Evolutionary conservation across 2,888 invertebrate species (phyloP).

Genomic region (Drosophila siamana): DNA sequence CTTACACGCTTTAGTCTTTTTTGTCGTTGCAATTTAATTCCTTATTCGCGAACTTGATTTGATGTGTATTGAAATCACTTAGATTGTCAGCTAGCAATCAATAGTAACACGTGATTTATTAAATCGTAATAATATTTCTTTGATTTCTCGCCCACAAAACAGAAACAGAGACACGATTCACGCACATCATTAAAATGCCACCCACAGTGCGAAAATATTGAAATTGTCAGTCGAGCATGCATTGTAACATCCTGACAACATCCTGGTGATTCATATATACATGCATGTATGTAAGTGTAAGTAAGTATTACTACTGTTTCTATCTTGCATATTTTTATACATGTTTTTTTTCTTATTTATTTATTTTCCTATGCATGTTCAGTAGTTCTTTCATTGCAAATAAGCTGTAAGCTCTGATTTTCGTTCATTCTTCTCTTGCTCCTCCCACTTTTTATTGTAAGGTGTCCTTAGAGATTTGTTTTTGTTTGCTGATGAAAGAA

Average conservation of each 20-base stretch:
- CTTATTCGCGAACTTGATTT: background rate
- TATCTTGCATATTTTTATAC: background rate
- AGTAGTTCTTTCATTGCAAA: background rate
- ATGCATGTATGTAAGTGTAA: background rate
- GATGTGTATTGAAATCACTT: background rate
- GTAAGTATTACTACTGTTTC: background rate
- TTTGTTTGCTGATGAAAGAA: background rate
- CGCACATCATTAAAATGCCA: constrained; percentile 31
- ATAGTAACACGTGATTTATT: constrained; percentile 15
- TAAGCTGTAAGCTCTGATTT: constrained; percentile 3
- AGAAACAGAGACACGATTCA: background rate
- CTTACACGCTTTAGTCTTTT: background rate
- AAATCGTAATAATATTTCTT: constrained; percentile 16
- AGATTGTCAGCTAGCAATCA: background rate
- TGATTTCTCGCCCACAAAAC: constrained; percentile 21
- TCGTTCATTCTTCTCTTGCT: background rate
- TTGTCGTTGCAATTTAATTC: background rate
- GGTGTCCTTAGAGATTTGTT: background rate
- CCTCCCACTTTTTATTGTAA: background rate
- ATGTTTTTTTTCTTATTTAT: background rate
- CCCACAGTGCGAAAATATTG: constrained; percentile 3
- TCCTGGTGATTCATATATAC: background rate
- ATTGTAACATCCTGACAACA: constrained; percentile 7
- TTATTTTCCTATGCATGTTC: background rate
- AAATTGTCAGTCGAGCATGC: constrained; percentile 5